These are phyloP conservation scores for Stomatorhinus walkeri DNA, from an alignment of 2,797 vertebrate genomes.

Conservation along the genomic window DNA sequence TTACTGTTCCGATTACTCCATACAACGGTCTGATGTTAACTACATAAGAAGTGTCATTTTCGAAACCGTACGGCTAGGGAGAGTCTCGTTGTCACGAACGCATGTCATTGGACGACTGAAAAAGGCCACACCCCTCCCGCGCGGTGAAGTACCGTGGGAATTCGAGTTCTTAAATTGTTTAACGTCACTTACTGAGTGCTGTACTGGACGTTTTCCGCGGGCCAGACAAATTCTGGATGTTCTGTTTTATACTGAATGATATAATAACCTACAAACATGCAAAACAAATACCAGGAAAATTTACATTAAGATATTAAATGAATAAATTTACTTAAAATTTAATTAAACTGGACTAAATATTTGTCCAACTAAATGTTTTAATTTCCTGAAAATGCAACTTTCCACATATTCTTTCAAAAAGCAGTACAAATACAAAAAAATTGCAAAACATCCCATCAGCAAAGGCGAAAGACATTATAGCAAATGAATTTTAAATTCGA, in stretches of 20 bases:
- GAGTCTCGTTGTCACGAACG: constrained; percentile 18
- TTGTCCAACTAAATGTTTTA: not conserved
- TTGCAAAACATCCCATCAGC: not conserved
- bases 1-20: constrained; percentile 14
- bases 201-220: not conserved
- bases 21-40: constrained; percentile 3
- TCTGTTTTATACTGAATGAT: not conserved
- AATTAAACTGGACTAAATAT: not conserved
- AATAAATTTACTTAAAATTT: not conserved
- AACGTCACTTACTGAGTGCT: not conserved
- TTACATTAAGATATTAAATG: not conserved
- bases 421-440: not conserved
- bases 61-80: constrained; percentile 28
- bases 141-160: constrained; percentile 48
- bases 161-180: constrained; percentile 35
- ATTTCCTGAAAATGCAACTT: not conserved
- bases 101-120: constrained; percentile 51
- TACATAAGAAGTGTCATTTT: constrained; percentile 25
- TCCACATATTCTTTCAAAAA: not conserved
- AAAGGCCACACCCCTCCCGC: constrained; percentile 29
- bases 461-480: not conserved
- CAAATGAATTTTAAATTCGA: not conserved
- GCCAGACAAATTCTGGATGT: not conserved
- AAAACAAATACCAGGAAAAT: not conserved
- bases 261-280: not conserved